Percentiles rank a stretch among this genome's conserved stretches.
These are phyloP conservation scores for Drosophila guanche DNA, from an alignment of 1,140 invertebrate genomes.

Conservation along the genomic window DNA sequence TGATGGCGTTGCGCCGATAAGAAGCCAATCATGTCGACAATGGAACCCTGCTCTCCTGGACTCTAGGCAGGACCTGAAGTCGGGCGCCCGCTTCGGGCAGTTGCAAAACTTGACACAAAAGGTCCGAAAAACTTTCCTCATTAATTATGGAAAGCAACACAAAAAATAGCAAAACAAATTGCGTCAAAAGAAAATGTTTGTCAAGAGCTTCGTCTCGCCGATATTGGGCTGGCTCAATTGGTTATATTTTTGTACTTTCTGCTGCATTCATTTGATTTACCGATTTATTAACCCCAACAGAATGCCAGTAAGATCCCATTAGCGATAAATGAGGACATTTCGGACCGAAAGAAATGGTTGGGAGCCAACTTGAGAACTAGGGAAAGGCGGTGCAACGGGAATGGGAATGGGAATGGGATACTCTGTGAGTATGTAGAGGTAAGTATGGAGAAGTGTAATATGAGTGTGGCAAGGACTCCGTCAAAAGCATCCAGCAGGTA, in stretches of 20 bases:
- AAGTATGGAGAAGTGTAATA: too few relatives aligned
- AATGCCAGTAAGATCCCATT: slow-evolving; percentile 51
- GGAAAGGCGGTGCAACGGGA: neutral
- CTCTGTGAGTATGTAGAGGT: too few relatives aligned
- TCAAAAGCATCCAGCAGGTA: too few relatives aligned
- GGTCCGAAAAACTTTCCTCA: slow-evolving; percentile 67
- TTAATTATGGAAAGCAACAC: slow-evolving; percentile 62
- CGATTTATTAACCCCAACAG: slow-evolving; percentile 57
- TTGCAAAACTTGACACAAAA: slow-evolving; percentile 64
- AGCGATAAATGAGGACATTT: slow-evolving; percentile 51
- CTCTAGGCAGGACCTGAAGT: neutral
- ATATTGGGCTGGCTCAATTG: slow-evolving; percentile 46
- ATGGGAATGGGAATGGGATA: too few relatives aligned
- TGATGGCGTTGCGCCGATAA: slow-evolving; percentile 62
- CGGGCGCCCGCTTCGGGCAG: neutral
- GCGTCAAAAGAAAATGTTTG: slow-evolving; percentile 44
- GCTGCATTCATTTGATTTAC: slow-evolving; percentile 63
- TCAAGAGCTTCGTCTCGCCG: slow-evolving; percentile 37
- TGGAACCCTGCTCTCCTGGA: slow-evolving; percentile 16
- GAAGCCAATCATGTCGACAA: slow-evolving; percentile 54
- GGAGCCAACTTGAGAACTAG: neutral
- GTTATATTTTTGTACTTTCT: slow-evolving; percentile 55
- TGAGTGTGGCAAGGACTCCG: too few relatives aligned
- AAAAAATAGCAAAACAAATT: slow-evolving; percentile 34
- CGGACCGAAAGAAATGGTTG: slow-evolving; percentile 2